Conservation (phyloP, 2,888 invertebrate genomes). For the Brachycybe producta region DNA sequence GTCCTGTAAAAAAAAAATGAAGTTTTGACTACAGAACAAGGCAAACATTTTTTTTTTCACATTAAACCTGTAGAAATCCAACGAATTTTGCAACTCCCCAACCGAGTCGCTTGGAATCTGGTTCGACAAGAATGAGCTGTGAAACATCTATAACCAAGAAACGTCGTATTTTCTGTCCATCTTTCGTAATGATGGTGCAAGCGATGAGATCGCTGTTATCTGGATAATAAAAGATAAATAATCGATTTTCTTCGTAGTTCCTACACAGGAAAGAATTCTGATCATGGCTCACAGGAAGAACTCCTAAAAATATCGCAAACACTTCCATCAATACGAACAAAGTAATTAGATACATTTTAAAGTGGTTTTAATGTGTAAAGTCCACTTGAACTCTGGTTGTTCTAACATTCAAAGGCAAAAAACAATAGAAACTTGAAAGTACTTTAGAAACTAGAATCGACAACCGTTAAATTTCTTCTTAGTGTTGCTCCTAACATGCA, state of each 20-base stretch:
- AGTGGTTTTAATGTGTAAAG: too few relatives aligned
- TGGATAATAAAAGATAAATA: constrained; percentile 35
- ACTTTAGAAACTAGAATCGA: too few relatives aligned
- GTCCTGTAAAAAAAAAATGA: constrained; percentile 45
- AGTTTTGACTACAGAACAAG: not conserved
- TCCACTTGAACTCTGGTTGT: too few relatives aligned
- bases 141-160: constrained; percentile 91
- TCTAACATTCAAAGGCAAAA: too few relatives aligned
- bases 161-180: constrained; percentile 58
- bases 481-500: too few relatives aligned
- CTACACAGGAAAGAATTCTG: too few relatives aligned
- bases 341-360: too few relatives aligned
- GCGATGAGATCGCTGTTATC: constrained; percentile 96
- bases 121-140: constrained; percentile 93
- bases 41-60: constrained; percentile 2
- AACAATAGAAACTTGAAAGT: too few relatives aligned
- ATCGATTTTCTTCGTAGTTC: constrained; percentile 9
- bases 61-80: constrained; percentile 57
- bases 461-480: too few relatives aligned
- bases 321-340: too few relatives aligned
- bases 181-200: constrained; percentile 82
- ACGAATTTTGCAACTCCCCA: constrained; percentile 97
- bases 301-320: too few relatives aligned
- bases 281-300: too few relatives aligned
- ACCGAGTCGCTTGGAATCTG: constrained; percentile 82